Conservation (phyloP, 2,888 invertebrate species). For the Stictocephala bisonia region DNA sequence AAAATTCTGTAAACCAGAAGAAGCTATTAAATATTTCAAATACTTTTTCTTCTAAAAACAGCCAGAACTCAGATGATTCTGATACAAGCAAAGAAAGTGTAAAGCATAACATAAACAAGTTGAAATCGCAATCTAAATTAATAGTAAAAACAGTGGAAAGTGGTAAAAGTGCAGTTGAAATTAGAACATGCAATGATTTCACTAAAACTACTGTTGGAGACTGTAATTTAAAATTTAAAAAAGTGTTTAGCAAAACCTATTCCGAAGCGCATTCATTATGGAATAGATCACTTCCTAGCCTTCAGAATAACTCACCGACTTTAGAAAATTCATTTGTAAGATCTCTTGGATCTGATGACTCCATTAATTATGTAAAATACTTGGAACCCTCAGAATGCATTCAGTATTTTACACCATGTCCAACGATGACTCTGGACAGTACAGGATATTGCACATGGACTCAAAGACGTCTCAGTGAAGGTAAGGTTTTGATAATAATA, state of each 20-base stretch:
- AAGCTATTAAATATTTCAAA: not conserved
- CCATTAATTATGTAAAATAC: conserved; percentile 23
- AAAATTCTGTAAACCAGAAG: not conserved
- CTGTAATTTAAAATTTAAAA: not conserved
- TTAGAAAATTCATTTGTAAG: conserved; percentile 12
- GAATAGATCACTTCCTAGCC: conserved; percentile 46
- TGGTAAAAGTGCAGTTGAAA: conserved; percentile 68
- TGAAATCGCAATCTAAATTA: conserved; percentile 67
- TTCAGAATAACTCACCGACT: conserved; percentile 6
- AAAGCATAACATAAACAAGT: not conserved
- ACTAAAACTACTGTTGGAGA: not conserved
- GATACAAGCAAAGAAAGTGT: conserved; percentile 2
- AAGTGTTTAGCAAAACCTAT: not conserved
- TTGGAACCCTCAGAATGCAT: conserved; percentile 47
- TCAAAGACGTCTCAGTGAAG: conserved; percentile 44
- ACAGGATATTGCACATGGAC: conserved; percentile 57
- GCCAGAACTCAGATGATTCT: conserved; percentile 24
- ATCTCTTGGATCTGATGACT: conserved; percentile 40
- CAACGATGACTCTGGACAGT: conserved; percentile 49
- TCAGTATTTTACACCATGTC: conserved; percentile 53
- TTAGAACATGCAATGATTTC: conserved; percentile 62
- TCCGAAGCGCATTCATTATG: conserved; percentile 39
- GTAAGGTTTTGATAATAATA: conserved; percentile 36
- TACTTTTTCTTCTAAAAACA: no score
- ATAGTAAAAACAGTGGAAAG: conserved; percentile 67